Conservation (phyloP, 2,888 invertebrate genomes). For the Cylloceria caligata region DNA sequence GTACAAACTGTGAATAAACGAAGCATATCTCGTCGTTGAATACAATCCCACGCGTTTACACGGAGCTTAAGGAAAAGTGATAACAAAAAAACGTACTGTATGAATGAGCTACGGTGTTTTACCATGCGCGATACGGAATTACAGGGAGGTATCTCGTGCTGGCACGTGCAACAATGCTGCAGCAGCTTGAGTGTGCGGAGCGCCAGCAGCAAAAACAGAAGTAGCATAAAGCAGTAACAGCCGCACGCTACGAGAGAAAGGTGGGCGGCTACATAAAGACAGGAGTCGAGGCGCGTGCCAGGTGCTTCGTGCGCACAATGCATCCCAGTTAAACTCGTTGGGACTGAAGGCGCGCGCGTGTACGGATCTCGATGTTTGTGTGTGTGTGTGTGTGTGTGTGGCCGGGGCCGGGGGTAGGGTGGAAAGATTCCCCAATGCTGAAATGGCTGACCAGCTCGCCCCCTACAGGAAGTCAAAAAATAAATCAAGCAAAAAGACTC, state of each 20-base stretch:
- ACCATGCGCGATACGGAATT: constrained; percentile 56
- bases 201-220: constrained; percentile 53
- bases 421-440: constrained; percentile 65
- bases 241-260: constrained; percentile 58
- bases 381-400: constrained; percentile 7
- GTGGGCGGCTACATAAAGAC: constrained; percentile 78
- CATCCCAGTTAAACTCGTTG: constrained; percentile 77
- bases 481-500: constrained; percentile 77
- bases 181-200: constrained; percentile 32
- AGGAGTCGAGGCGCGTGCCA: constrained; percentile 81
- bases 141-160: constrained; percentile 54
- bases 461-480: constrained; percentile 81
- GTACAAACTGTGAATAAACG: constrained; percentile 55
- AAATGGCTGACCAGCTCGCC: constrained; percentile 67
- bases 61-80: constrained; percentile 26
- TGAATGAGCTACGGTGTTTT: constrained; percentile 59
- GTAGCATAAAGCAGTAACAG: constrained; percentile 52
- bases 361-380: not conserved
- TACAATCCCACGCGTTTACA: constrained; percentile 35
- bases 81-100: constrained; percentile 47
- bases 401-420: not conserved
- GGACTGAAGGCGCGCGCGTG: constrained; percentile 24
- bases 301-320: constrained; percentile 82
- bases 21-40: constrained; percentile 23
- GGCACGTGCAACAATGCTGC: constrained; percentile 60